Evolutionary conservation across 2,888 invertebrate genomes (phyloP).

Genomic region (Conops quadrifasciatus): DNA sequence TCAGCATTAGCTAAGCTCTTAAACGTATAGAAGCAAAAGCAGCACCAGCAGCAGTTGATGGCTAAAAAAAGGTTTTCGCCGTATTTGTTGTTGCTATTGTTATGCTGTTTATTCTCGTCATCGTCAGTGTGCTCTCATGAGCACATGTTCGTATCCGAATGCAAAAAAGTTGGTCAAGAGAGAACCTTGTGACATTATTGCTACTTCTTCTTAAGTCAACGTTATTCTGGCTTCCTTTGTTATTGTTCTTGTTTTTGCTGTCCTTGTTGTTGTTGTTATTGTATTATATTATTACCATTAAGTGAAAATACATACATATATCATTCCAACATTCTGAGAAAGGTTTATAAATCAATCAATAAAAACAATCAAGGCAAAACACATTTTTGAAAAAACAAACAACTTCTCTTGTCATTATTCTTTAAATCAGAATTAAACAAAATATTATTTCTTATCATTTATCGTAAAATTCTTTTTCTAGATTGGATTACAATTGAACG

Average conservation of each 20-base stretch:
- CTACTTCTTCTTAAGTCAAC: not conserved
- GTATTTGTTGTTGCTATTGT: not conserved
- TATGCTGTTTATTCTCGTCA: not conserved
- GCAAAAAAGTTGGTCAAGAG: slow-evolving; percentile 49
- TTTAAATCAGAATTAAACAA: too few species aligned
- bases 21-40: not conserved
- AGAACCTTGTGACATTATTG: slow-evolving; percentile 50
- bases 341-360: too few species aligned
- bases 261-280: slow-evolving; percentile 6
- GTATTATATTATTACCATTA: not conserved
- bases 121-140: not conserved
- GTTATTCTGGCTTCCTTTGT: slow-evolving; percentile 6
- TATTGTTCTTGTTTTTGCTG: not conserved
- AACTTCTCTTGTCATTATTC: too few species aligned
- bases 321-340: too few species aligned
- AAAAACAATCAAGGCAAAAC: too few species aligned
- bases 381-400: too few species aligned
- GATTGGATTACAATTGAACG: too few species aligned
- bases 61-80: not conserved
- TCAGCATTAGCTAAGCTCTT: not conserved
- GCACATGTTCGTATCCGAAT: not conserved
- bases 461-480: too few species aligned
- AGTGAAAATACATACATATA: too few species aligned
- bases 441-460: too few species aligned
- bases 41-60: not conserved